Base-by-base conservation (phyloP, 2,888 invertebrate genomes). In the Heliconius aoede region DNA sequence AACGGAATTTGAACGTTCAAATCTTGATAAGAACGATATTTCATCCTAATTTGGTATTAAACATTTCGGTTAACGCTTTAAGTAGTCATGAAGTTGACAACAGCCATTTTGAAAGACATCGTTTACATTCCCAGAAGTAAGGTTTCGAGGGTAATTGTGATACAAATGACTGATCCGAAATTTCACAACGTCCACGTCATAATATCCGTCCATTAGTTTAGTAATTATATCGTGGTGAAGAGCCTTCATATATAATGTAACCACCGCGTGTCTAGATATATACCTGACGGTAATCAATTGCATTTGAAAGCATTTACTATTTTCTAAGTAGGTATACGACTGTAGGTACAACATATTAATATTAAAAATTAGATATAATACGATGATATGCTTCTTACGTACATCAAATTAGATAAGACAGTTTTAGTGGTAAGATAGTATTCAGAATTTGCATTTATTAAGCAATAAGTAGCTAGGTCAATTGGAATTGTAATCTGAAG, bases 251-350 rank as follows among this genome's bases (percentile, higher is more conserved):
- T 78, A 69, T 74, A 79, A 75, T 80, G 74, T 91, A 89, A 93
- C 93, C 94, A 93, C 93, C 94, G 93, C 89, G 90, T 88, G 87
- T 89, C 87, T 88, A 88, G 89, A 91, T 90, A n/a, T 13, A 64
- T 64, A 91, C 87, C 88, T 88, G 88, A 89, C 87, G 84, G 86
- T 91, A 91, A 90, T 87, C 87, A 87, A 90, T 91, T 91, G 91
- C 92, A 92, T 93, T 92, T 93, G 89, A 83, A 88, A 90, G 91
- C 92, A 92, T 92, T 90, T 90, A 89, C 85, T 89, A 83, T 77
- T 81, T 80, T 78, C 24, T 83, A 84, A 83, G 81, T 81, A 83
- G 82, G 74, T 82, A 78, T 83, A 83, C 78, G 73, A 78, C 76
- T 83, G 80, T 80, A 81, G 76, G 79, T 81, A 81, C 81, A 81